phyloP scores from a whole-genome alignment of 2,797 vertebrate species.

The Leuciscus waleckii region DNA sequence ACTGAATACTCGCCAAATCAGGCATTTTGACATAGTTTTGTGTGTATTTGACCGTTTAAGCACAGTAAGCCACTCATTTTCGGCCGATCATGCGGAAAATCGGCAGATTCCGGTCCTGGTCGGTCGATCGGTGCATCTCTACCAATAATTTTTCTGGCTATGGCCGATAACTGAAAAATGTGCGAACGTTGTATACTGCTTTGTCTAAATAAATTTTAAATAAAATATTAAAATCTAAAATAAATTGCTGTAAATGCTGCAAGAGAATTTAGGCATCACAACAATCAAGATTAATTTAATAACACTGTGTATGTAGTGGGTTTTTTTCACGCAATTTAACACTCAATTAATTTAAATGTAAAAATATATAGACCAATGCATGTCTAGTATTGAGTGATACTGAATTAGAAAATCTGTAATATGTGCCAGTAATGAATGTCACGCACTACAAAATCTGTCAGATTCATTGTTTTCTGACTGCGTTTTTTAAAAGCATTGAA shows the following conservation, averaged over 20 bases:
- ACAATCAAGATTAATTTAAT: background rate
- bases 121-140: no score
- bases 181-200: background rate
- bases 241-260: background rate
- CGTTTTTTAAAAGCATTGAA: background rate
- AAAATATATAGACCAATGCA: background rate
- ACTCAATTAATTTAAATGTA: background rate
- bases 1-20: no score
- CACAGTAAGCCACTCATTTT: no score
- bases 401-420: background rate
- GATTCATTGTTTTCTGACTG: slow-evolving; percentile 10
- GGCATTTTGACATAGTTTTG: no score
- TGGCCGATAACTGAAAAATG: no score
- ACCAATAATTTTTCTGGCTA: no score
- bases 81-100: no score
- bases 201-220: background rate
- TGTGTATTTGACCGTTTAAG: no score
- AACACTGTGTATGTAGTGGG: background rate
- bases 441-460: background rate
- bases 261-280: background rate
- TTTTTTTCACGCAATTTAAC: no score
- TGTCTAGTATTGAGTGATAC: background rate
- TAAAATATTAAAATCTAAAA: background rate
- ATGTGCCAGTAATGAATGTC: background rate
- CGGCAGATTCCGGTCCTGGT: no score